phyloP scores from a whole-genome alignment of 2,113 vertebrate genomes.

The Prinia subflava region DNA sequence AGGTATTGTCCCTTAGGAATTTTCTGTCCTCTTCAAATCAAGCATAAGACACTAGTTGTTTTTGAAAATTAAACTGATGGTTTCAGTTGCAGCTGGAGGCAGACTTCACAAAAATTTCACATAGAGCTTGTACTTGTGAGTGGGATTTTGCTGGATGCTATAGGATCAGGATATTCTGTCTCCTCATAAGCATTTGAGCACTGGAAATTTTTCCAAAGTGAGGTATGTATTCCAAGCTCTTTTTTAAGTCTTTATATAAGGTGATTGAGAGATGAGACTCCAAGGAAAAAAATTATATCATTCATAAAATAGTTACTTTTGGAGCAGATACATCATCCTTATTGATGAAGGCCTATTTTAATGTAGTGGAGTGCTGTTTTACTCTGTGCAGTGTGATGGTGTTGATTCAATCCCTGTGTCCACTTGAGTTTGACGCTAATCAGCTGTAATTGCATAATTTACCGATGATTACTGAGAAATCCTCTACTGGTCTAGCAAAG shows the following conservation, averaged over 20 bases:
- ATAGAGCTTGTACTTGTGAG: background rate
- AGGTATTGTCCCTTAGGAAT: background rate
- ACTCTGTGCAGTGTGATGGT: background rate
- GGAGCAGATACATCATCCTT: background rate
- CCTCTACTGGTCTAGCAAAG: background rate
- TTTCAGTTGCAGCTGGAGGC: background rate
- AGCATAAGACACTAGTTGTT: background rate
- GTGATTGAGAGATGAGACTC: background rate
- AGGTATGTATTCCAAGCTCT: background rate
- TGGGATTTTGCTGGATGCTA: background rate
- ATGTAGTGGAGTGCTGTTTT: background rate
- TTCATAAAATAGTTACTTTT: background rate
- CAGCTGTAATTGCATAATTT: conserved; percentile 58
- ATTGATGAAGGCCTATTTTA: background rate
- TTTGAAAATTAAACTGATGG: background rate
- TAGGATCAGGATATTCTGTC: background rate
- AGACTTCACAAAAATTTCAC: background rate
- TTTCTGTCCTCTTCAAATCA: background rate
- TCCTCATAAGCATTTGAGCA: background rate
- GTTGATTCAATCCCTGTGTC: conserved; percentile 21
- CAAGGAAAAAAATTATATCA: accelerated
- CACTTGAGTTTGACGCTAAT: conserved; percentile 42
- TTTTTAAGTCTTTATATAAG: background rate
- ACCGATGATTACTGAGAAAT: conserved; percentile 41
- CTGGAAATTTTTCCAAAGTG: background rate